These are phyloP conservation scores for Drosophila tripunctata DNA, from an alignment of 2,888 invertebrate species.

Conservation along the genomic window DNA sequence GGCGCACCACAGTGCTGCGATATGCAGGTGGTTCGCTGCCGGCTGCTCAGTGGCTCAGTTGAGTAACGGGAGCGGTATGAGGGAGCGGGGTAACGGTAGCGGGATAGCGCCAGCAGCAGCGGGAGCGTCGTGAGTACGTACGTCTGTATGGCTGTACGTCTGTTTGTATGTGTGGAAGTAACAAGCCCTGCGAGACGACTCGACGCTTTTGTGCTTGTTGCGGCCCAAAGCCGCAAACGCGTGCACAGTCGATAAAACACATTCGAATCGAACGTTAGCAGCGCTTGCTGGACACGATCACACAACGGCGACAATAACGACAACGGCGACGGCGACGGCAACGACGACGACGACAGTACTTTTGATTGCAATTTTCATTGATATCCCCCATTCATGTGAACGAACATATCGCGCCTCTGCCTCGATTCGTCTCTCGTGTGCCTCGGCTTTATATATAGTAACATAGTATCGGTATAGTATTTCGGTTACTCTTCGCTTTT, in stretches of 20 bases:
- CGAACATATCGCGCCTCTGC: constrained; percentile 24
- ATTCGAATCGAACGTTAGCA: constrained; percentile 78
- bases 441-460: constrained; percentile 54
- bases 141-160: too few relatives aligned
- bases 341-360: constrained; percentile 35
- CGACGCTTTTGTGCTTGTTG: constrained; percentile 43
- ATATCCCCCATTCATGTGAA: constrained; percentile 68
- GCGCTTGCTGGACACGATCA: constrained; percentile 38
- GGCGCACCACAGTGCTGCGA: constrained; percentile 45
- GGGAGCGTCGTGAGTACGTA: constrained; percentile 24
- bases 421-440: constrained; percentile 14
- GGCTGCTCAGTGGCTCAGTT: constrained; percentile 15
- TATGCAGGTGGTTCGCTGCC: constrained; percentile 61
- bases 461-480: too few relatives aligned
- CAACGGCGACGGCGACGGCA: constrained; percentile 9
- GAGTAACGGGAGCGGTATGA: not conserved
- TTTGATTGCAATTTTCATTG: constrained; percentile 70
- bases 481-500: constrained; percentile 7
- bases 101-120: constrained; percentile 7
- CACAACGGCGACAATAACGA: too few relatives aligned
- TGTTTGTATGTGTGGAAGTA: too few relatives aligned
- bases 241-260: constrained; percentile 78
- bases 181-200: constrained; percentile 63
- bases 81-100: not conserved
- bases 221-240: constrained; percentile 57